phyloP scores from a whole-genome alignment of 2,113 vertebrate species.

The Orthonyx spaldingii region DNA sequence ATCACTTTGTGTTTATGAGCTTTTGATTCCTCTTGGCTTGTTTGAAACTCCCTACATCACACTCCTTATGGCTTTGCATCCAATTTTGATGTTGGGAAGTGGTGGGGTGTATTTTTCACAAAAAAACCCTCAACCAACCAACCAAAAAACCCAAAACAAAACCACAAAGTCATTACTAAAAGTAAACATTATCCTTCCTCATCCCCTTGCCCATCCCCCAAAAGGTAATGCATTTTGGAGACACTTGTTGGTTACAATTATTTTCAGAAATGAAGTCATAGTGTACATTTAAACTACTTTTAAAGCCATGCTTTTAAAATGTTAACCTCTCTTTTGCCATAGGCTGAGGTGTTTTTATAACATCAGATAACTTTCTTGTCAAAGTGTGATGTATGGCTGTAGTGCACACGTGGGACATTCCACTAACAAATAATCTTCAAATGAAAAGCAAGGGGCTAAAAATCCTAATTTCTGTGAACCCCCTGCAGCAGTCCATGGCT shows the following conservation, averaged over 20 bases:
- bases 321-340: background rate
- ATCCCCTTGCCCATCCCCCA: too few relatives aligned
- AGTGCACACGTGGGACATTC: background rate
- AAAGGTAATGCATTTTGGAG: background rate
- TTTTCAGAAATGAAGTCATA: background rate
- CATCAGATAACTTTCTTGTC: background rate
- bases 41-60: background rate
- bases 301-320: background rate
- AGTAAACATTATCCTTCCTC: background rate
- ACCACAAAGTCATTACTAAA: background rate
- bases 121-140: background rate
- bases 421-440: background rate
- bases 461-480: background rate
- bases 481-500: conserved; percentile 70
- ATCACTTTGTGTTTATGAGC: background rate
- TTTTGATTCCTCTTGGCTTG: background rate
- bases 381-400: background rate
- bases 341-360: background rate
- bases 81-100: background rate
- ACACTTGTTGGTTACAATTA: background rate
- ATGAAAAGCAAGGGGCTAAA: background rate
- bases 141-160: background rate
- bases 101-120: background rate
- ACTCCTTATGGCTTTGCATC: background rate
- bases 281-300: background rate